A percentile compares a stretch with the other conserved stretches of the same genome.
Evolutionary conservation across 2,113 vertebrate genomes (phyloP).

Genomic region (Pardalotus punctatus): DNA sequence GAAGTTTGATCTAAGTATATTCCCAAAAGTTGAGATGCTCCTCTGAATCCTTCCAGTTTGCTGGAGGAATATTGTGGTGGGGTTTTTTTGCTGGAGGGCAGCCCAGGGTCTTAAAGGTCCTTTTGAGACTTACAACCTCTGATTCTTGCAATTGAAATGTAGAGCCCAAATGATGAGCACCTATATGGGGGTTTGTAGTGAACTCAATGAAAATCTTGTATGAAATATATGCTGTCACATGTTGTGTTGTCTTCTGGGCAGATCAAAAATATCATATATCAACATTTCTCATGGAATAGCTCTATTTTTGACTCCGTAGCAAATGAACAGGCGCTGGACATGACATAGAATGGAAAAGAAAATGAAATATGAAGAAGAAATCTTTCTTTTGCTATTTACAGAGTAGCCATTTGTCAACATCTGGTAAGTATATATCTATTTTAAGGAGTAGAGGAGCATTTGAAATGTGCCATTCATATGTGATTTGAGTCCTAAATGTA

Average conservation of each 20-base stretch:
- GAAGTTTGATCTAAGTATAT: slow-evolving; percentile 22
- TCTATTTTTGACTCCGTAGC: slow-evolving; percentile 42
- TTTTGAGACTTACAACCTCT: slow-evolving; percentile 18
- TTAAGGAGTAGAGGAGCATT: slow-evolving; percentile 2
- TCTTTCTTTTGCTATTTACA: slow-evolving; percentile 7
- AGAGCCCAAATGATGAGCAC: background rate
- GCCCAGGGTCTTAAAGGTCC: background rate
- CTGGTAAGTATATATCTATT: background rate
- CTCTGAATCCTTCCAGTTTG: background rate
- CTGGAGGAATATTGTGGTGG: background rate
- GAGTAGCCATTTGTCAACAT: background rate
- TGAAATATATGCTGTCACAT: slow-evolving; percentile 26
- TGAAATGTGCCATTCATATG: slow-evolving; percentile 23
- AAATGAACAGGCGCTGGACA: slow-evolving; percentile 13
- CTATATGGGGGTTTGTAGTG: background rate
- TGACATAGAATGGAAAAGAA: slow-evolving; percentile 27
- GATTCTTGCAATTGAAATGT: slow-evolving; percentile 4
- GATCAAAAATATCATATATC: background rate
- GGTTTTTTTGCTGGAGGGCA: background rate
- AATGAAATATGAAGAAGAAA: background rate
- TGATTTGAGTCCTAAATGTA: slow-evolving; percentile 22
- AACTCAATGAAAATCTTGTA: background rate
- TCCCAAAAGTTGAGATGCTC: slow-evolving; percentile 2
- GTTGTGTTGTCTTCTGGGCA: slow-evolving; percentile 9
- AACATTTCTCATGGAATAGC: background rate